Conservation (phyloP, 2,888 invertebrate species). For the Eutolmus rufibarbis region DNA sequence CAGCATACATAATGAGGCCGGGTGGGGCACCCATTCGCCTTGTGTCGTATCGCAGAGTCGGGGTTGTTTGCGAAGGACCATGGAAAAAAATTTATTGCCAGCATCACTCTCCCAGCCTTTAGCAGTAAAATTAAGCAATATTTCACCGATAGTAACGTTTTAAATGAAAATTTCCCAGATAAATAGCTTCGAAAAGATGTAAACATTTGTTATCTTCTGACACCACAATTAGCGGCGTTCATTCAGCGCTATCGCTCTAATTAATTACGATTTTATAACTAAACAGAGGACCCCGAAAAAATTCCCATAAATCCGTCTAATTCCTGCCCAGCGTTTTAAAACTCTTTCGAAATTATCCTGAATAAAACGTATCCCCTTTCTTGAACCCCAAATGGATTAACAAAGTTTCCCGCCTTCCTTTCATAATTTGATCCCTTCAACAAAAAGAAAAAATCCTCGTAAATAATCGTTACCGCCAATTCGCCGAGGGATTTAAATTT, state of each 20-base stretch:
- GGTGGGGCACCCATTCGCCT: not conserved
- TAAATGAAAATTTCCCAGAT: not conserved
- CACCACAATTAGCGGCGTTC: not conserved
- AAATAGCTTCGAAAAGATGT: not conserved
- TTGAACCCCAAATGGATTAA: not conserved
- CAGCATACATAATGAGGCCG: not conserved
- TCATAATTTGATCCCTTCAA: slow-evolving; percentile 19
- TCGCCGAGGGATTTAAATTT: slow-evolving; percentile 13
- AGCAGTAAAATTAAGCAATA: not conserved
- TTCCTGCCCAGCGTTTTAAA: not conserved
- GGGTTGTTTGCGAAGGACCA: not conserved
- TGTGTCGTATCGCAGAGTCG: not conserved
- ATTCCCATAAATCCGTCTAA: not conserved
- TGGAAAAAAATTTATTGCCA: slow-evolving; percentile 1
- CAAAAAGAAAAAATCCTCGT: not conserved
- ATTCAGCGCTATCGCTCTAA: not conserved
- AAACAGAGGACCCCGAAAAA: not conserved
- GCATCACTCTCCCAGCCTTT: not conserved
- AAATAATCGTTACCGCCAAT: slow-evolving; percentile 32
- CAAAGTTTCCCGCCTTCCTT: not conserved
- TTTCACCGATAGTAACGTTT: not conserved
- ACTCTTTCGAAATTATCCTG: not conserved
- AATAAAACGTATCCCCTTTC: not conserved
- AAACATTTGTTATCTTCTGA: slow-evolving; percentile 12
- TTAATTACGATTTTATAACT: not conserved